Evolutionary conservation across 2,888 invertebrate species (phyloP).

Genomic region (Eueremaeus valkanovi): DNA sequence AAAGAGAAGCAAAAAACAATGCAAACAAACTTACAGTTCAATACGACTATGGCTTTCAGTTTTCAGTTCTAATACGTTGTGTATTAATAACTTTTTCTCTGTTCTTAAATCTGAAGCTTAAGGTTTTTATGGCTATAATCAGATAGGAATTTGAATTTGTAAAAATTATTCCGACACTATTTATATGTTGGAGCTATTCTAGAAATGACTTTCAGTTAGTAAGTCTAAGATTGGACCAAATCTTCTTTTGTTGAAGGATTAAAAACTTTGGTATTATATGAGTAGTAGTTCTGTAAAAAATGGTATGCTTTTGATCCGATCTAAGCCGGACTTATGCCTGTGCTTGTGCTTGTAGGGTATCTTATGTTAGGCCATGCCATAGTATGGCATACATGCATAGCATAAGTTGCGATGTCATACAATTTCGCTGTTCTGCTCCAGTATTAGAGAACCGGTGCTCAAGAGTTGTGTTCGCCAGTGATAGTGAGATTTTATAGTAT

Average conservation of each 20-base stretch:
- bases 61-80: too few relatives aligned
- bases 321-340: constrained; percentile 34
- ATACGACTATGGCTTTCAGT: not conserved
- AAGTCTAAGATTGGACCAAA: constrained; percentile 32
- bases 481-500: constrained; percentile 6
- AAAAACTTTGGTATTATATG: constrained; percentile 3
- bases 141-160: constrained; percentile 15
- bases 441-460: constrained; percentile 28
- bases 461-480: constrained; percentile 34
- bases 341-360: constrained; percentile 13
- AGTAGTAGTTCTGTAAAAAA: constrained; percentile 20
- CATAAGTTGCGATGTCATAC: constrained; percentile 24
- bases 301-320: constrained; percentile 32
- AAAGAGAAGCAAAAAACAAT: too few relatives aligned
- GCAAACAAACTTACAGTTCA: not conserved
- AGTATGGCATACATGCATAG: not conserved
- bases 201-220: constrained; percentile 10
- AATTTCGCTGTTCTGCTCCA: not conserved
- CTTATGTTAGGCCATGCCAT: not conserved
- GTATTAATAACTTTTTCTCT: too few relatives aligned
- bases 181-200: constrained; percentile 13
- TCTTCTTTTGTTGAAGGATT: constrained; percentile 35
- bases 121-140: constrained; percentile 18
- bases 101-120: not conserved
- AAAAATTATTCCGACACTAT: constrained; percentile 10